A percentile compares a stretch with the other conserved stretches of the same genome.
These are phyloP conservation scores for Rhea pennata DNA, from an alignment of 2,113 vertebrate species.

Conservation along the genomic window DNA sequence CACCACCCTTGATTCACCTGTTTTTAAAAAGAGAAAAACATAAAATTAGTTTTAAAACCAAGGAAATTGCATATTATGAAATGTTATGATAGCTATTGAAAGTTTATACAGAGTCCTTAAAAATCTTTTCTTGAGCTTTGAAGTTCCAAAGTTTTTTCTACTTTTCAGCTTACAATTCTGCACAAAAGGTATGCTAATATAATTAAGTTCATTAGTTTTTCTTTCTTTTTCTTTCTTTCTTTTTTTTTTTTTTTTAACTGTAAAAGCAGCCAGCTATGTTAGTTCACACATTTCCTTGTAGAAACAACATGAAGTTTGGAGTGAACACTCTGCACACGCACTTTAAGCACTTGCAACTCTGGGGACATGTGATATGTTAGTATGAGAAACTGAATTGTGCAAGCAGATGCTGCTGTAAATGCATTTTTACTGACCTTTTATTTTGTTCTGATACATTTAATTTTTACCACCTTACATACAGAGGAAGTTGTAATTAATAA, in stretches of 20 bases:
- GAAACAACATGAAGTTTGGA: neutral
- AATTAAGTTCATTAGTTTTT: neutral
- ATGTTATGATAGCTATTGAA: neutral
- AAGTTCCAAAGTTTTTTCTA: neutral
- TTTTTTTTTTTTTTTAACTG: neutral
- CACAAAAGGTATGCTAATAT: neutral
- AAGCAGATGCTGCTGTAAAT: neutral
- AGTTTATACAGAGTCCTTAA: neutral
- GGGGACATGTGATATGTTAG: neutral
- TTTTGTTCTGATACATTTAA: neutral
- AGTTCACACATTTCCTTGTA: neutral
- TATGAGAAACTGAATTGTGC: neutral
- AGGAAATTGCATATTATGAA: too few relatives aligned
- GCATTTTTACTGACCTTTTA: neutral
- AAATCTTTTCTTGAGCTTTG: neutral
- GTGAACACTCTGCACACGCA: neutral
- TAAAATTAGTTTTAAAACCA: too few relatives aligned
- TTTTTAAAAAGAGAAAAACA: neutral
- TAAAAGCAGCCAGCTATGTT: neutral
- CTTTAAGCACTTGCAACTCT: neutral
- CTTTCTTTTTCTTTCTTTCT: too few relatives aligned
- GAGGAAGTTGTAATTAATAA: neutral
- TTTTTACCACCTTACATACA: neutral
- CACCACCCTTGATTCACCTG: neutral
- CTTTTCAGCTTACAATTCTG: neutral